A percentile compares a stretch with the other conserved stretches of the same genome.
These are phyloP conservation scores for Tenthredo distinguenda DNA, from an alignment of 2,888 invertebrate genomes.

Conservation along the genomic window DNA sequence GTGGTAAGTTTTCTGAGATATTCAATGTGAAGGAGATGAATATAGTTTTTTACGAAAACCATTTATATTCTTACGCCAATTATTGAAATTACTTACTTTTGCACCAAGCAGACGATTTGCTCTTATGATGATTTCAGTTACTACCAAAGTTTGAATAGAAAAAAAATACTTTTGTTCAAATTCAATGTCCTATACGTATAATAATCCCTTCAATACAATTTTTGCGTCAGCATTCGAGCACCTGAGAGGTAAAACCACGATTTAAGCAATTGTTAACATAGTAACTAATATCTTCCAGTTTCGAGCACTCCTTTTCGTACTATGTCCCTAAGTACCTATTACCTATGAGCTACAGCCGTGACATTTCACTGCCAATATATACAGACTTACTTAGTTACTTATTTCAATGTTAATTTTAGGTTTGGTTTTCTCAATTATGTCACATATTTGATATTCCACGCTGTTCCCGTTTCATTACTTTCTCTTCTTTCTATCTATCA, in stretches of 20 bases:
- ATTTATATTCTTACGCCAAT: neutral
- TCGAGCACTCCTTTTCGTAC: constrained; percentile 27
- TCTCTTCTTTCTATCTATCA: constrained; percentile 9
- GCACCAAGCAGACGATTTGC: neutral
- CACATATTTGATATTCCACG: constrained; percentile 4
- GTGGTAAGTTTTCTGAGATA: neutral
- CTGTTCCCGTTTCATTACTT: neutral
- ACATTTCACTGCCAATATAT: constrained; percentile 55
- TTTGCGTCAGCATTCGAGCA: neutral
- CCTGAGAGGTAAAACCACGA: neutral
- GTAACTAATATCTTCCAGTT: neutral
- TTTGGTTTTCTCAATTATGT: constrained; percentile 21
- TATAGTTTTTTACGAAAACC: neutral
- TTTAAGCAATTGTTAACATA: neutral
- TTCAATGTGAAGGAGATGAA: neutral
- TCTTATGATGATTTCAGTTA: neutral
- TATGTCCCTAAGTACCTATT: constrained; percentile 44
- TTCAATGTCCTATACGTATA: neutral
- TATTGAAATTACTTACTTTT: neutral
- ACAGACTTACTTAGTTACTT: constrained; percentile 52
- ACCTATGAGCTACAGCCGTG: constrained; percentile 49
- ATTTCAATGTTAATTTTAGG: constrained; percentile 48
- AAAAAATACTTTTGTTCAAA: neutral
- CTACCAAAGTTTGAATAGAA: neutral
- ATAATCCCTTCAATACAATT: neutral